Percentiles rank a stretch among this genome's conserved stretches.
phyloP scores from a whole-genome alignment of 2,113 vertebrate genomes.

The Lutjanus erythropterus region DNA sequence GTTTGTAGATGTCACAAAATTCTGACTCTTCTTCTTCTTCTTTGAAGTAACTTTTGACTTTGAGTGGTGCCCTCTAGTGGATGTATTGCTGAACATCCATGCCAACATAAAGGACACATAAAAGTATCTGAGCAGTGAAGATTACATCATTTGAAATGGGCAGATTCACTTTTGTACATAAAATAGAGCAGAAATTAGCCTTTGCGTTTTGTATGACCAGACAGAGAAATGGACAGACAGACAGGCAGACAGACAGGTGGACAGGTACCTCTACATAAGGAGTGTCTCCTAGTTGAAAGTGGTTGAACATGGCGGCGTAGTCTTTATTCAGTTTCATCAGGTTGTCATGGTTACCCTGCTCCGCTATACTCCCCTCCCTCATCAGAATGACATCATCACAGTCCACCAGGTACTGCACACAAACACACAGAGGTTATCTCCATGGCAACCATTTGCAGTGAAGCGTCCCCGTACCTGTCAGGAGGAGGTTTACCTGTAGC shows the following conservation, averaged over 20 bases:
- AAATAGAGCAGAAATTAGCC: too few species aligned
- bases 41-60: too few species aligned
- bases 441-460: neutral
- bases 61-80: too few species aligned
- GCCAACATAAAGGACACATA: too few species aligned
- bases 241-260: neutral
- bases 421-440: conserved; percentile 1
- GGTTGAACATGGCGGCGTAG: conserved; percentile 94
- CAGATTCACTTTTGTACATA: too few species aligned
- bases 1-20: too few species aligned
- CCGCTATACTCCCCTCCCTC: conserved; percentile 92
- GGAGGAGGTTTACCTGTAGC: conserved; percentile 87
- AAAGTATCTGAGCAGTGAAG: too few species aligned
- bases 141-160: too few species aligned
- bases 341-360: conserved; percentile 92
- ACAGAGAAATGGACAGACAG: neutral
- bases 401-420: conserved; percentile 90
- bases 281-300: conserved; percentile 91
- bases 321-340: conserved; percentile 93
- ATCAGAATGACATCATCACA: conserved; percentile 95
- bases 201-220: too few species aligned
- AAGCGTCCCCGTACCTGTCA: neutral
- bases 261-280: conserved; percentile 89
- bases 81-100: too few species aligned
- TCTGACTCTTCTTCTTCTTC: too few species aligned